Evolutionary conservation across 2,888 invertebrate genomes (phyloP).

Genomic region (Smittia aterrima): DNA sequence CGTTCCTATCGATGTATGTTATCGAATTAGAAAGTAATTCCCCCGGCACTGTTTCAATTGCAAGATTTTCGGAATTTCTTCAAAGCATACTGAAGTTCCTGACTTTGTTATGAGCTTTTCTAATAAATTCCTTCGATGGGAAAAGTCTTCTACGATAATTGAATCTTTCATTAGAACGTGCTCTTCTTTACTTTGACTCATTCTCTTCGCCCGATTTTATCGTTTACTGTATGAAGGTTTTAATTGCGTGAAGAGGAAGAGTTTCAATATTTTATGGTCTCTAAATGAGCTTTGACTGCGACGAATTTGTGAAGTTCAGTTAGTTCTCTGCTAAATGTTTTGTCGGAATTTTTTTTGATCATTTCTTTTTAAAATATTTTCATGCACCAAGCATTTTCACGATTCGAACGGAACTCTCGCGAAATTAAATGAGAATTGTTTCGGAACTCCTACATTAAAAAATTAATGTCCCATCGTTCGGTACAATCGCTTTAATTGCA

Average conservation of each 20-base stretch:
- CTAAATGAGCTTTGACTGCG: background rate
- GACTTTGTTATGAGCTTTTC: background rate
- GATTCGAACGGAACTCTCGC: too few relatives aligned
- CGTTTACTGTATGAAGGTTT: background rate
- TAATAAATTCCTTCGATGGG: background rate
- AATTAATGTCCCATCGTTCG: too few relatives aligned
- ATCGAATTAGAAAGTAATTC: conserved; percentile 30
- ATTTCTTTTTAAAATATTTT: too few relatives aligned
- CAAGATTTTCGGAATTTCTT: conserved; percentile 5
- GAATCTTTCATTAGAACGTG: background rate
- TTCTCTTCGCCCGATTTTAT: background rate
- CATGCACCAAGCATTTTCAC: too few relatives aligned
- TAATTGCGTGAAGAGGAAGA: conserved; percentile 1
- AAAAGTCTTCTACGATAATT: background rate
- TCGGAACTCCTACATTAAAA: background rate
- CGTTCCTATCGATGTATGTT: background rate
- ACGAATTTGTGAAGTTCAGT: background rate
- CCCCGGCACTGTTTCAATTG: conserved; percentile 1
- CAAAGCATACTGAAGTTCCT: background rate
- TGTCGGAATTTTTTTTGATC: too few relatives aligned
- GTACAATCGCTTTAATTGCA: too few relatives aligned
- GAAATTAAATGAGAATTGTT: background rate
- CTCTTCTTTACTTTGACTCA: background rate
- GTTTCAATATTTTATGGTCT: background rate
- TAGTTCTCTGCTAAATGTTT: background rate